Percentiles rank a stretch among this genome's conserved stretches.
Evolutionary conservation across 2,888 invertebrate species (phyloP).

Genomic region (Adelognathus sp.): DNA sequence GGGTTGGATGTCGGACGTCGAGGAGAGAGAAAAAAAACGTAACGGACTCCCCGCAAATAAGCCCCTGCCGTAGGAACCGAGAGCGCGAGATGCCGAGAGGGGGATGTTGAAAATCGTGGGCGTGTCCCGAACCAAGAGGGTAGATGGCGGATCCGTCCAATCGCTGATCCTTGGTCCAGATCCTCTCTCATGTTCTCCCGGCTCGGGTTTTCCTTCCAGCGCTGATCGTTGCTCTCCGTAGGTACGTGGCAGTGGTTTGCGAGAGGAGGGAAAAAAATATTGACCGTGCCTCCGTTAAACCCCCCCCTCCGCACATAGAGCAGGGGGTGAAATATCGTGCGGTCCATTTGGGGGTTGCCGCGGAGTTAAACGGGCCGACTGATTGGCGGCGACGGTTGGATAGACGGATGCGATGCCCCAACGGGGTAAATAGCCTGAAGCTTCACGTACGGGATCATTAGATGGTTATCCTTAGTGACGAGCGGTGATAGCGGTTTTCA

Average conservation of each 20-base stretch:
- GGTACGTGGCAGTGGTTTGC: conserved; percentile 52
- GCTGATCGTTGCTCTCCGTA: conserved; percentile 37
- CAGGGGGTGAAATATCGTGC: conserved; percentile 69
- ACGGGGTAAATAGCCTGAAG: conserved; percentile 76
- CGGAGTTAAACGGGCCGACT: conserved; percentile 73
- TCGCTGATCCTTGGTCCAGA: conserved; percentile 66
- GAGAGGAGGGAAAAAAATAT: conserved; percentile 79
- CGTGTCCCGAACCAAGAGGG: conserved; percentile 67
- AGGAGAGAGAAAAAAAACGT: conserved; percentile 75
- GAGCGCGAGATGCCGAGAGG: too few species aligned
- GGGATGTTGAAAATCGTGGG: conserved; percentile 66
- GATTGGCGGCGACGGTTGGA: too few species aligned
- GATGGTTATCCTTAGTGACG: conserved; percentile 71
- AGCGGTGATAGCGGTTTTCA: conserved; percentile 66
- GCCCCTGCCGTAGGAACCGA: conserved; percentile 68
- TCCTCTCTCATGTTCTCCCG: conserved; percentile 52
- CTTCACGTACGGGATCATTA: conserved; percentile 78
- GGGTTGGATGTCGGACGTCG: conserved; percentile 14
- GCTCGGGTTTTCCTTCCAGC: conserved; percentile 56
- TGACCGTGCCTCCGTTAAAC: conserved; percentile 69
- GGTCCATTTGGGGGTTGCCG: conserved; percentile 80
- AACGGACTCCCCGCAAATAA: conserved; percentile 77
- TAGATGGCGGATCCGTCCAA: conserved; percentile 69
- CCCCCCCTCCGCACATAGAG: not conserved
- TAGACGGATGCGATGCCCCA: too few species aligned